Percentiles rank a stretch among this genome's conserved stretches.
Conservation (phyloP, 2,113 vertebrate genomes). For the Muscicapa adusta region DNA sequence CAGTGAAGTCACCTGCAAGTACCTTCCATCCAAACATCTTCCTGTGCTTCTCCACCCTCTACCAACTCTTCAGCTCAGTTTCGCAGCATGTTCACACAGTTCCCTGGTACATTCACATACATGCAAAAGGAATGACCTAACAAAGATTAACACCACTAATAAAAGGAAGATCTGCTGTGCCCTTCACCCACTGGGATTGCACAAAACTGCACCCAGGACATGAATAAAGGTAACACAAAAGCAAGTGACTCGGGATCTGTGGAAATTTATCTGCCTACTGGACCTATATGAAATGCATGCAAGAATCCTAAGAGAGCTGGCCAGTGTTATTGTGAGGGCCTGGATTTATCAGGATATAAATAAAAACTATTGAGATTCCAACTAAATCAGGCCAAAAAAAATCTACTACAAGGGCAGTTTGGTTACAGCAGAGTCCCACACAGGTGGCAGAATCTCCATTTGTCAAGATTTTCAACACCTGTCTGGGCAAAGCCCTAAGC, state of each 20-base stretch:
- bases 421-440: neutral
- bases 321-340: neutral
- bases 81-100: rapidly evolving
- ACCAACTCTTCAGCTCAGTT: neutral
- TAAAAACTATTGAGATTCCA: neutral
- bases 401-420: neutral
- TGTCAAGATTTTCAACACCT: neutral
- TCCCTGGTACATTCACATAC: neutral
- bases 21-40: neutral
- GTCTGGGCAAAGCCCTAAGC: neutral
- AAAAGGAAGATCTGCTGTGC: neutral
- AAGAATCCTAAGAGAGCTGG: neutral
- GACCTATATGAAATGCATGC: neutral
- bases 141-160: neutral
- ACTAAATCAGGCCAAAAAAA: neutral
- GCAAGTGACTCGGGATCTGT: neutral
- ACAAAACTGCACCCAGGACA: neutral
- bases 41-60: neutral
- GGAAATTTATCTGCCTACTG: neutral
- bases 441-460: neutral
- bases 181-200: neutral
- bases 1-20: neutral
- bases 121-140: neutral
- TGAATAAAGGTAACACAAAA: neutral
- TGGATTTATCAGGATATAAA: neutral